Percentiles rank a stretch among this genome's conserved stretches.
Conservation (phyloP, 2,113 vertebrate species). For the Pteruthius melanotis region DNA sequence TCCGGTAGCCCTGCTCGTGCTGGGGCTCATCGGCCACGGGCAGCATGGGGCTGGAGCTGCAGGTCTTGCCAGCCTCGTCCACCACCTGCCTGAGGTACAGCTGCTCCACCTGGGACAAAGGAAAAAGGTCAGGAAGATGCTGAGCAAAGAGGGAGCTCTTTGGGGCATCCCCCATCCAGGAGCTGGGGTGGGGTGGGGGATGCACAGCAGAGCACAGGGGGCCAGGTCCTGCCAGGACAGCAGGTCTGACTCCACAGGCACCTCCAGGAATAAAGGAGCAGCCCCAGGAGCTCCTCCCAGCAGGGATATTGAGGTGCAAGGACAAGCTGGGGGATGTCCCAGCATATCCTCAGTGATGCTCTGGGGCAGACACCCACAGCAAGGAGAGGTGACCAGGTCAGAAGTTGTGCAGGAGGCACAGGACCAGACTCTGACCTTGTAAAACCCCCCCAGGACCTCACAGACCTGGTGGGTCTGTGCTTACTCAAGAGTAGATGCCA, state of each 20-base stretch:
- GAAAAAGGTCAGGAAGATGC: not conserved
- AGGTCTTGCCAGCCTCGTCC: conserved; percentile 68
- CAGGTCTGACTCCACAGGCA: not conserved
- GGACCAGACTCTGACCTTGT: not conserved
- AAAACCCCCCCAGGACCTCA: not conserved
- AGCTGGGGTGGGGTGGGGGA: not conserved
- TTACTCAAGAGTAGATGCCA: not conserved
- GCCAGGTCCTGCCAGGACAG: not conserved
- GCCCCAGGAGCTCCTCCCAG: not conserved
- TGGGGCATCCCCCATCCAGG: not conserved
- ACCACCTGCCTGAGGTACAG: conserved; percentile 67
- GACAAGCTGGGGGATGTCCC: not conserved
- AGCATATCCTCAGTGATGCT: not conserved
- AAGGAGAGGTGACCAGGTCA: not conserved
- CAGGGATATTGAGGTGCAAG: not conserved
- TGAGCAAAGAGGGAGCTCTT: not conserved
- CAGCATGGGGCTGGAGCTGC: conserved; percentile 17
- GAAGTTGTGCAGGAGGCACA: not conserved
- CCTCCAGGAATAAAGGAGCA: not conserved
- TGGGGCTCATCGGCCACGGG: conserved; percentile 52
- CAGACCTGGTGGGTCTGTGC: not conserved
- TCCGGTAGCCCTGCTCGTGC: conserved; percentile 69
- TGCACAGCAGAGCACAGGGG: not conserved
- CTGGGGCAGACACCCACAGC: not conserved
- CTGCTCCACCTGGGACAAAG: conserved; percentile 68